A percentile compares a stretch with the other conserved stretches of the same genome.
phyloP scores from a whole-genome alignment of 1,140 invertebrate species.

The Mamestra configurata region DNA sequence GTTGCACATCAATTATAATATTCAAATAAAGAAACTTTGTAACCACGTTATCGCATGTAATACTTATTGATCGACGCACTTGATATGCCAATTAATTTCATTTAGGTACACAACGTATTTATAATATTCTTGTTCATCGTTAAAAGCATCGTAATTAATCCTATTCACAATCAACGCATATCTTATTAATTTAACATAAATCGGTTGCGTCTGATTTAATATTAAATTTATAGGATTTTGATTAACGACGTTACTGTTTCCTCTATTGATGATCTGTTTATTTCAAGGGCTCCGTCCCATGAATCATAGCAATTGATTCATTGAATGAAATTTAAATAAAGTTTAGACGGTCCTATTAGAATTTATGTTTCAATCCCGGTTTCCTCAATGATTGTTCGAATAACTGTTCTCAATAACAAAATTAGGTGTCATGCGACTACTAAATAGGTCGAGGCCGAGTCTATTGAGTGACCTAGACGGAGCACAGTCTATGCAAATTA shows the following conservation, averaged over 20 bases:
- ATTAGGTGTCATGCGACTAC: constrained; percentile 65
- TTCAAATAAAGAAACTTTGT: neutral
- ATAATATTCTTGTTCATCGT: constrained; percentile 1
- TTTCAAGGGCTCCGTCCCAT: neutral
- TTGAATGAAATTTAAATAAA: constrained; percentile 9
- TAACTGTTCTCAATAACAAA: constrained; percentile 73
- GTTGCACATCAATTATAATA: neutral
- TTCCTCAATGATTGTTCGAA: constrained; percentile 65
- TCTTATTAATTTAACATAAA: constrained; percentile 25
- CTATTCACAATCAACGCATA: constrained; percentile 6
- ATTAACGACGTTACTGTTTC: neutral
- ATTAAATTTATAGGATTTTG: constrained; percentile 1
- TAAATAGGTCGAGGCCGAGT: constrained; percentile 80
- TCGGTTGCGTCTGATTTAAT: neutral
- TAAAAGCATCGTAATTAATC: constrained; percentile 29
- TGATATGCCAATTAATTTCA: constrained; percentile 11
- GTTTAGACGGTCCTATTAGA: neutral
- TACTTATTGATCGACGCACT: constrained; percentile 3
- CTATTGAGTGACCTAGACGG: constrained; percentile 72
- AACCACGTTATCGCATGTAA: neutral
- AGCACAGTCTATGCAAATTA: constrained; percentile 53
- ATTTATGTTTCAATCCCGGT: constrained; percentile 55
- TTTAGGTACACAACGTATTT: neutral
- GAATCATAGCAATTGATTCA: constrained; percentile 22
- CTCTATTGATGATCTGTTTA: neutral